Evolutionary conservation across 2,113 vertebrate species (phyloP).

Genomic region (Dermatemys mawii): DNA sequence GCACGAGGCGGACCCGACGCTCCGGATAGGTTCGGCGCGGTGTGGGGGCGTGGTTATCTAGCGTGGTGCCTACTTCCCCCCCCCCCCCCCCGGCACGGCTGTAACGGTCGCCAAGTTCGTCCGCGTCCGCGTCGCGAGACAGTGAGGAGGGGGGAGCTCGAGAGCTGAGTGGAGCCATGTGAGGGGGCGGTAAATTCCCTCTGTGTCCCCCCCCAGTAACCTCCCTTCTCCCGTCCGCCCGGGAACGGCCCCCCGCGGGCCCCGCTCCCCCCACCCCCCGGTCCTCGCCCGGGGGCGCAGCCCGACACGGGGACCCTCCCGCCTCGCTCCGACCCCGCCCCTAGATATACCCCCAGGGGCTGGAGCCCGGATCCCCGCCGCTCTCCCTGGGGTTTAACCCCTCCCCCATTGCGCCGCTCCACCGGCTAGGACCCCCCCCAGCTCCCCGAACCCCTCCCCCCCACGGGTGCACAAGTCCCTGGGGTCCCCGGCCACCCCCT

Average conservation of each 20-base stretch:
- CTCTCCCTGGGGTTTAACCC: not conserved
- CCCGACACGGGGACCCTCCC: not conserved
- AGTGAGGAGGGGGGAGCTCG: not conserved
- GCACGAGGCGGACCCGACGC: rapidly evolving
- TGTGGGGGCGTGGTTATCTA: rapidly evolving
- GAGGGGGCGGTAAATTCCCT: not conserved
- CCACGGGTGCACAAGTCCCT: too few relatives aligned
- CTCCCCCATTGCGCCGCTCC: not conserved
- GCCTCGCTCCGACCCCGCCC: not conserved
- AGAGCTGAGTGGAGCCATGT: not conserved
- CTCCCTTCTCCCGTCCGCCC: not conserved
- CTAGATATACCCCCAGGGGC: too few relatives aligned
- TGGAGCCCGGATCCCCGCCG: not conserved
- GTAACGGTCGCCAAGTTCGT: constrained; percentile 3
- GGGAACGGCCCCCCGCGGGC: not conserved
- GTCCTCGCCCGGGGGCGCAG: too few relatives aligned
- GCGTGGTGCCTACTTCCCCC: rapidly evolving
- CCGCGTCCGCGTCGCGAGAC: not conserved
- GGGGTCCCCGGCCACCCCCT: rapidly evolving
- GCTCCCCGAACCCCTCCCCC: rapidly evolving
- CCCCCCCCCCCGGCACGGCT: not conserved
- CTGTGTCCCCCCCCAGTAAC: not conserved
- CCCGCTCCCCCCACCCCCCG: not conserved
- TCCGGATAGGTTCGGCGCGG: rapidly evolving
- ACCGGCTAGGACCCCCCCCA: rapidly evolving